These are phyloP conservation scores for Atlantisia rogersi DNA, from an alignment of 2,113 vertebrate genomes.

Conservation along the genomic window DNA sequence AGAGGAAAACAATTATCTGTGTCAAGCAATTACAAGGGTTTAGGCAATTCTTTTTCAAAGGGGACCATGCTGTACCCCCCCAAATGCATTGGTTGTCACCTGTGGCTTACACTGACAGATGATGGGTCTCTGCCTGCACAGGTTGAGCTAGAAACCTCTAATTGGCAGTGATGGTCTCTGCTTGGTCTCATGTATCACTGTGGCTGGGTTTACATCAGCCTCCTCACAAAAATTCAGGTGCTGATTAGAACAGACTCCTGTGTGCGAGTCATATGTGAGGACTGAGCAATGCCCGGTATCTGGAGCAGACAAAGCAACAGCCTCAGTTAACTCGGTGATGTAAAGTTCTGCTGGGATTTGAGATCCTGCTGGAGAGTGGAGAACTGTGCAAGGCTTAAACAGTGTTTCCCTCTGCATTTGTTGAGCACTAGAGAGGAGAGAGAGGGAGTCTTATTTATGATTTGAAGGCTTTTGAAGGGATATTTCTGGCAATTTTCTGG, in stretches of 20 bases:
- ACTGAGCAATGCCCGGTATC: rapidly evolving
- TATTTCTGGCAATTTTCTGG: not conserved
- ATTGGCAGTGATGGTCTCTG: not conserved
- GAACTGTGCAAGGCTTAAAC: not conserved
- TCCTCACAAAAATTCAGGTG: not conserved
- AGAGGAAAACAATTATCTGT: not conserved
- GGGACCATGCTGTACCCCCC: not conserved
- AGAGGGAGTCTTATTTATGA: not conserved
- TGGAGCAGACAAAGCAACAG: not conserved
- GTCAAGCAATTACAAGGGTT: not conserved
- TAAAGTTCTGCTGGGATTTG: not conserved
- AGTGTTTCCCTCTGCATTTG: not conserved
- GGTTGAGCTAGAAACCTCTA: not conserved
- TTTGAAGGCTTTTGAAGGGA: not conserved
- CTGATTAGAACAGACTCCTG: not conserved
- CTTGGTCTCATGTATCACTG: not conserved
- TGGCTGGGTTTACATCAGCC: not conserved
- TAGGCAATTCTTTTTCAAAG: not conserved
- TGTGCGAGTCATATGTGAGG: rapidly evolving
- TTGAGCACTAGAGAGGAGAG: not conserved
- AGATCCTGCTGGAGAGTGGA: not conserved
- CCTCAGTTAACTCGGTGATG: rapidly evolving
- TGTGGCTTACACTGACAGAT: rapidly evolving
- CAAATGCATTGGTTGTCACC: not conserved
- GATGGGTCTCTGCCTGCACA: not conserved